Evolutionary conservation across 2,888 invertebrate species (phyloP).

Genomic region (Nycteola revayana): DNA sequence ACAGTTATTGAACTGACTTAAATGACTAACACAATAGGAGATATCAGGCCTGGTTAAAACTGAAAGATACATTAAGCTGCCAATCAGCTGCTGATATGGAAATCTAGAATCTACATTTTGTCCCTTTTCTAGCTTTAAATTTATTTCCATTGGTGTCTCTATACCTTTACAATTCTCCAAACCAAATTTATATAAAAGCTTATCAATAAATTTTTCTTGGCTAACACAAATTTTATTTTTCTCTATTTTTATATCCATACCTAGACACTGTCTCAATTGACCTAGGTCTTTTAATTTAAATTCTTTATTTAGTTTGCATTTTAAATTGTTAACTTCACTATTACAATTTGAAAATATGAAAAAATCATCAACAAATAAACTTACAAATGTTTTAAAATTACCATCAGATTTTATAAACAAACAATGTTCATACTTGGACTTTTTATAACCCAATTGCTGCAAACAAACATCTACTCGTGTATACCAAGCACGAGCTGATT

Average conservation of each 20-base stretch:
- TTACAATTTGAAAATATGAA: conserved; percentile 13
- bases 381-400: conserved; percentile 7
- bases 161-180: conserved; percentile 21
- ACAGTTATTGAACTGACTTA: conserved; percentile 30
- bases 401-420: conserved; percentile 6
- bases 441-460: conserved; percentile 1
- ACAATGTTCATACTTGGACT: conserved; percentile 8
- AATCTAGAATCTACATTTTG: conserved; percentile 6
- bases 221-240: not conserved
- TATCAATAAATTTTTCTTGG: conserved; percentile 7
- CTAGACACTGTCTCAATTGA: conserved; percentile 7
- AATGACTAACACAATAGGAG: conserved; percentile 15
- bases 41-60: too few relatives aligned
- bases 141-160: conserved; percentile 31
- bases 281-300: conserved; percentile 15
- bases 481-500: conserved; percentile 7
- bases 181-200: conserved; percentile 17
- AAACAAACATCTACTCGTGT: conserved; percentile 2
- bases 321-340: conserved; percentile 8
- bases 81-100: conserved; percentile 25
- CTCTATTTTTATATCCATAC: too few relatives aligned
- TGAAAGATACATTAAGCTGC: conserved; percentile 25
- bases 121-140: conserved; percentile 15
- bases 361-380: too few relatives aligned
- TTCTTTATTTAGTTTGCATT: conserved; percentile 4